Evolutionary conservation across 1,140 invertebrate species (phyloP), one percentile per base, ranked within the genome.

Genomic region (Arctopsyche grandis): DNA sequence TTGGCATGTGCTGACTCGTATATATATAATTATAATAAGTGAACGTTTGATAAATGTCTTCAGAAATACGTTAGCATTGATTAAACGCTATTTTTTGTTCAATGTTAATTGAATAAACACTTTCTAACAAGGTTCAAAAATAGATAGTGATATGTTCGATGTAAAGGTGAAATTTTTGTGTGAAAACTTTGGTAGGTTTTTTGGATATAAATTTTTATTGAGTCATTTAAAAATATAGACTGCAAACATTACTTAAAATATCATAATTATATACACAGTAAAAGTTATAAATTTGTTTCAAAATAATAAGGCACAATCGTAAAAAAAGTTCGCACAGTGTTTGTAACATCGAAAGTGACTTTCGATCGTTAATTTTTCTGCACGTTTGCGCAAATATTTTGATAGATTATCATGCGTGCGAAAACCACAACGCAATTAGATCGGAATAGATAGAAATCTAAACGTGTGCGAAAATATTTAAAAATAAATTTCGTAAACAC

Each of bases 401-500:
- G 16, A 52, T 14, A 52, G 1, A 38, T 38, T 38, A 38, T 7
- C 29, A 12, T 12, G 48, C 48, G 48, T 52, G 48, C 16, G 48
- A 52, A 52, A 52, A 12, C 16, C 10, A 16, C 12, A 52, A 52
- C 48, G 48, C 10, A 16, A 52, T 52, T 12, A 52, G 16, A 52
- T 52, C 4, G 16, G 3, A 52, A 52, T 52, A 1, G 16, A 14
- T 52, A 52, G 12, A 52, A 52, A 52, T 52, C 12, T 16, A 52
- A 12, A 5, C 48, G 48, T 52, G 48, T 52, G 29, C 29, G 29
- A 52, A 52, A 52, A 52, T 14, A 29, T 66, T n/a, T n/a, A n/a
- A n/a, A n/a, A n/a, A n/a, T n/a, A n/a, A n/a, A n/a, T n/a, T 66
- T 24, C 63, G 14, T 66, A 66, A 66, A 12, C 63, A 66, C 24